Evolutionary conservation across 2,888 invertebrate species (phyloP), one percentile per base, ranked within the genome.

Genomic region (Phlogophora meticulosa): DNA sequence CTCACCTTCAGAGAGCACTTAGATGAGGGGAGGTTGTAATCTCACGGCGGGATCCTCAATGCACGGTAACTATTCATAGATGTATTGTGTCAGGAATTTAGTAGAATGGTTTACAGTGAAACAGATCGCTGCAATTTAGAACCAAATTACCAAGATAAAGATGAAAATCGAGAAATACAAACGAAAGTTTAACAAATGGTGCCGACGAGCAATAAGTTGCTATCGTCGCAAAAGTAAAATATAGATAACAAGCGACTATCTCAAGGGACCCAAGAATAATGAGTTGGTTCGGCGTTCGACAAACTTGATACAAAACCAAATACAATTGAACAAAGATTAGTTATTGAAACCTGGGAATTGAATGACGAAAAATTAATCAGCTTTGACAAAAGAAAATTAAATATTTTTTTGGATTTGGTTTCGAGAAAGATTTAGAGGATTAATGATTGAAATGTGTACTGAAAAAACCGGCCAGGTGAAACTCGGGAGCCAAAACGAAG

Each of bases 181-280:
- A 60, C 64, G 22, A 40, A 38, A 60, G 72, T 57, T 75, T 56
- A 60, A 64, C 43, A 60, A 77, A 76, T 56, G 46, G 64, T 76
- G 63, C 56, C n/a, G 7, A 24, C 40, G 20, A 48, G 45, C 55
- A 28, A 43, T 38, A 17, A 7, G 34, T 38, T 36, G 40, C 36
- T 65, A 61, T 61, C 45, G 34, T 38, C 51, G 17, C 52, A 65
- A 65, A 76, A 58, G 64, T 64, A 65, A 78, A 78, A 65, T 67
- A 67, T 78, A 76, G 78, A 78, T 74, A 78, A 79, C 60, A 69
- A 66, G 70, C 38, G 7, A 13, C n/a, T 52, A 56, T 22, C 76
- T 61, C 76, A 11, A 20, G 76, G 74, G 78, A 70, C 56, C 7
- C 7, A 58, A 62, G 43, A 68, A 49, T 77, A 77, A 79, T 80